Percentiles rank a stretch among this genome's conserved stretches.
phyloP scores from a whole-genome alignment of 2,888 invertebrate species.

The Orthosia incerta region DNA sequence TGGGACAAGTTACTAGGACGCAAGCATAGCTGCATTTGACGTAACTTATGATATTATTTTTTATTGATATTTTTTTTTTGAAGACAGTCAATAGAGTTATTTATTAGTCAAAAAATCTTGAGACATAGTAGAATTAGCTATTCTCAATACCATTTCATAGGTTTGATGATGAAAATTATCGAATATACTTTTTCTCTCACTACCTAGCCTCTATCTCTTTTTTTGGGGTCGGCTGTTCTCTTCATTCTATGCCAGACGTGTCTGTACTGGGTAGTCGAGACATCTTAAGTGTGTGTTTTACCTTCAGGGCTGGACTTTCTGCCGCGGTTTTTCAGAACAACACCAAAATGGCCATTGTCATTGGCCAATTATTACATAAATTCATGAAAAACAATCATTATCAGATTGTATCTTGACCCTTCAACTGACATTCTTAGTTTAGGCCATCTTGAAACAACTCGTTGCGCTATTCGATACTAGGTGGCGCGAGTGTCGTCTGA shows the following conservation, averaged over 20 bases:
- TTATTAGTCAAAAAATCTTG: no score
- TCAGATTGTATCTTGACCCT: background rate
- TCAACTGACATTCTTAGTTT: background rate
- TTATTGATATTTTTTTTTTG: background rate
- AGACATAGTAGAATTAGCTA: no score
- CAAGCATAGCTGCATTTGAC: background rate
- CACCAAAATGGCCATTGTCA: no score
- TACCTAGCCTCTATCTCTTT: background rate
- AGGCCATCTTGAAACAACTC: background rate
- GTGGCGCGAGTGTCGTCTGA: slow-evolving; percentile 31
- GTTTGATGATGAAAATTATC: background rate
- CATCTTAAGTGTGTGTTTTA: background rate
- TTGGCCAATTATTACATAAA: no score
- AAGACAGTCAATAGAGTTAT: no score
- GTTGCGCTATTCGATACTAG: slow-evolving; percentile 62
- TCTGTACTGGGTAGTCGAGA: background rate
- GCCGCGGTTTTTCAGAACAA: no score
- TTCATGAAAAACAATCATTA: no score
- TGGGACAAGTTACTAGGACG: background rate
- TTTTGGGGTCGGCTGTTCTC: background rate
- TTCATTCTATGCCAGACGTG: background rate
- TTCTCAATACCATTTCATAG: no score
- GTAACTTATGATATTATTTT: background rate
- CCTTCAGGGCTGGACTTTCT: no score
- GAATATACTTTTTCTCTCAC: background rate